Evolutionary conservation across 2,113 vertebrate species (phyloP), one percentile per base, ranked within the genome.

Genomic region (Menidia beryllina): DNA sequence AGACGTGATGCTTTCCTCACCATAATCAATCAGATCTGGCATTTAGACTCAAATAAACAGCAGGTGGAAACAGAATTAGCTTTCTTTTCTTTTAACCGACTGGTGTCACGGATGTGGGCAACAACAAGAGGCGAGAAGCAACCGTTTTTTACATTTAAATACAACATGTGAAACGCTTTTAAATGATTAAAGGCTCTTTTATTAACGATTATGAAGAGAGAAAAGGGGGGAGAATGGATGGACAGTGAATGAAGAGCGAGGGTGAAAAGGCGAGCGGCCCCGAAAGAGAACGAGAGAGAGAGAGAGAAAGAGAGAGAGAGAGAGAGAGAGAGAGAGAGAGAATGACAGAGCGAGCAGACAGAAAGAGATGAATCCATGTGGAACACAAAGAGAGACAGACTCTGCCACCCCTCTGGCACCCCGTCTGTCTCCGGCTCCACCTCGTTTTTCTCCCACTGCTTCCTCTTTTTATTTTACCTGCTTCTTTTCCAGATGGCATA

Each of bases 321-420:
- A 10, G 76, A 59, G 70, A 73, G 49, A 21, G 66, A 0, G 63
- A 13, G 19, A 57, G 80, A 20, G 4, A 39, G 84, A 85, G 79
- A 72, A 65, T 83, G 83, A 86, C 72, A 19, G 75, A 83, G 74
- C 2, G 74, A 81, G 74, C 27, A 65, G 53, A 84, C 38, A 56
- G 77, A 81, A 50, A 70, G 59, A 56, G 78, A 80, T 56, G 75
- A 82, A 88, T 83, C 72, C 79, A 82, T 13, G 82, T 74, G 75
- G 77, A 88, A 85, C 84, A 83, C 77, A 83, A 86, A 83, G 48
- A 65, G 49, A 81, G 81, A 69, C 71, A 50, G 78, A 73, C 77
- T 21, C 61, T 20, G 45, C 74, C 77, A 54, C 57, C 81, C 72
- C 75, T 69, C 73, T 60, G 61, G 8, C 73, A 52, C 27, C 27